Base-by-base conservation (phyloP, 2,888 invertebrate species). In the Platycnemis pennipes region DNA sequence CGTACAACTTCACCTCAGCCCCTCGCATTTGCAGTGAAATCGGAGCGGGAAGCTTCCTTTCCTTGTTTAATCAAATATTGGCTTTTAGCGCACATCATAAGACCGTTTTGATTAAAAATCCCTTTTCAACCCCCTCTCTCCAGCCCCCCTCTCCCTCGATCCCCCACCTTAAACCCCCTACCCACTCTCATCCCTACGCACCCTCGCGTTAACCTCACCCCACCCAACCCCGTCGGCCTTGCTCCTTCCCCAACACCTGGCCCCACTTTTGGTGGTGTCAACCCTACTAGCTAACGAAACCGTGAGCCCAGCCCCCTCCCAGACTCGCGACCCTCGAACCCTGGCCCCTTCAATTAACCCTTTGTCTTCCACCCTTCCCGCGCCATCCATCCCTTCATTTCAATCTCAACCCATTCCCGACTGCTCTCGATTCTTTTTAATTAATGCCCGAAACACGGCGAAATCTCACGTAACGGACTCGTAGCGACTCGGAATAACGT, bases 71-170 rank as follows among this genome's bases (percentile, higher is more conserved):
- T 77, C 77, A 77, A 77, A 77, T 77, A 77, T 77, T 77, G 31
- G 77, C 77, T 77, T 77, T 77, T 77, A 77, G 77, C 77, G 77
- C 77, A 77, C 77, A 77, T 77, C 37, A 77, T 77, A 77, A 77
- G 77, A 26, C 31, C 77, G 77, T 77, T 77, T 77, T 77, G 77
- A 77, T 77, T 77, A 77, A 77, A 77, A 77, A 77, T 77, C 77
- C 77, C 77, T 37, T 31, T 69, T 31, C 69, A 69, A 69, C 31
- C 31, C 69, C 22, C 31, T 69, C 69, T 31, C n/a, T n/a, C n/a
- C 56, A 11, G 13, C 56, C 56, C 22, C 5, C 5, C 49, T 49
- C 49, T 22, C 63, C n/a, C 63, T 5, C 63, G n/a, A n/a, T 63
- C 63, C n/a, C n/a, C 63, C 26, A 26, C 1, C 63, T 7, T n/a